Percentiles rank a stretch among this genome's conserved stretches.
These are phyloP conservation scores for Aeoliscus strigatus DNA, from an alignment of 2,797 vertebrate species.

Conservation along the genomic window DNA sequence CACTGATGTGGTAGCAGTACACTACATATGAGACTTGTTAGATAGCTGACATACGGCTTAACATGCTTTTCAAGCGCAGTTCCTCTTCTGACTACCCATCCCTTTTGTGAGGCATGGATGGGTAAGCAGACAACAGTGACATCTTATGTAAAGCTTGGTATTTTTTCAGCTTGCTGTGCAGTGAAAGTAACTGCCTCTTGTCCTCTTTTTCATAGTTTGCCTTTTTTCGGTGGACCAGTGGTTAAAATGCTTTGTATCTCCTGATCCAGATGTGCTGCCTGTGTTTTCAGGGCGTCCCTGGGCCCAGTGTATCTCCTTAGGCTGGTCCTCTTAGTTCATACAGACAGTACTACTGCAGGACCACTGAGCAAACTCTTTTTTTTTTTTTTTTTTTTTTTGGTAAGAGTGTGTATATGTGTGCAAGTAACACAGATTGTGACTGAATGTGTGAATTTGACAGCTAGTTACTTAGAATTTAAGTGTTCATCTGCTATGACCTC, in stretches of 20 bases:
- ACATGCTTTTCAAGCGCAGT: constrained; percentile 62
- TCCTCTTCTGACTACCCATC: constrained; percentile 50
- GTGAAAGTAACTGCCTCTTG: constrained; percentile 66
- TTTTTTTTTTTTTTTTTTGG: constrained; percentile 44
- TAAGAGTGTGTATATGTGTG: constrained; percentile 12
- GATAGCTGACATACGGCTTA: constrained; percentile 59
- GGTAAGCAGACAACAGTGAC: constrained; percentile 52
- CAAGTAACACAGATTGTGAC: no score
- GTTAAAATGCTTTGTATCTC: constrained; percentile 62
- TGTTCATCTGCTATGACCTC: constrained; percentile 56
- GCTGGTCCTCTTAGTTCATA: constrained; percentile 73
- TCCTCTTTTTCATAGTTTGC: constrained; percentile 20
- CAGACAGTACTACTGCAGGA: constrained; percentile 66
- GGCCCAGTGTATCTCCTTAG: constrained; percentile 68
- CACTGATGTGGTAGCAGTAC: constrained; percentile 62
- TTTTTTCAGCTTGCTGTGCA: constrained; percentile 72
- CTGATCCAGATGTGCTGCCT: constrained; percentile 65
- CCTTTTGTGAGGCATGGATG: constrained; percentile 51
- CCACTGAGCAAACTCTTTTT: constrained; percentile 61
- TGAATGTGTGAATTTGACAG: constrained; percentile 55
- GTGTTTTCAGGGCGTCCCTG: constrained; percentile 58
- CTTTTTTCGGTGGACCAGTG: constrained; percentile 63
- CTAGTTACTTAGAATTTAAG: constrained; percentile 61
- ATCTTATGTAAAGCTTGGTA: constrained; percentile 55
- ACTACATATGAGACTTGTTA: constrained; percentile 63